Conservation (phyloP, 1,140 invertebrate genomes). For the Popillia japonica region DNA sequence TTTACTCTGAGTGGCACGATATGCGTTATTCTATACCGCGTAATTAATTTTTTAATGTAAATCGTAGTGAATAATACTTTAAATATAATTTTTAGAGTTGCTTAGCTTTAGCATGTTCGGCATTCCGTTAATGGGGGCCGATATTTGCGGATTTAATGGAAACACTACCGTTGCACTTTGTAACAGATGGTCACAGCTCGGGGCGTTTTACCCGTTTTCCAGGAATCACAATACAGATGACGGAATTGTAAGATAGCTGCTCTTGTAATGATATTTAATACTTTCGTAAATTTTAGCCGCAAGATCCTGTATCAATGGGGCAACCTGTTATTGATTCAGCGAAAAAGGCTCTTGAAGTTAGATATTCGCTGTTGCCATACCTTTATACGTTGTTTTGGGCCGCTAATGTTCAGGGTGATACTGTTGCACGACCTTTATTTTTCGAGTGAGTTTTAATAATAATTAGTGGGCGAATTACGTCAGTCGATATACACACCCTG, state of each 20-base stretch:
- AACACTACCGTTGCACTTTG: slow-evolving; percentile 79
- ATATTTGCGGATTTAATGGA: slow-evolving; percentile 89
- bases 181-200: slow-evolving; percentile 83
- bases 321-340: slow-evolving; percentile 71
- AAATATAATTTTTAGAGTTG: slow-evolving; percentile 65
- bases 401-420: slow-evolving; percentile 74
- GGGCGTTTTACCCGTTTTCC: slow-evolving; percentile 88
- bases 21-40: slow-evolving; percentile 70
- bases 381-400: slow-evolving; percentile 83
- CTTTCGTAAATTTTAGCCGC: slow-evolving; percentile 66
- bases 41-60: slow-evolving; percentile 52
- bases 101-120: slow-evolving; percentile 86
- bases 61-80: neutral
- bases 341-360: slow-evolving; percentile 68
- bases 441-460: slow-evolving; percentile 71
- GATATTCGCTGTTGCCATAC: slow-evolving; percentile 83
- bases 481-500: no score
- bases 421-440: slow-evolving; percentile 81
- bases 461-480: no score
- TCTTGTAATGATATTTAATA: neutral
- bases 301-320: slow-evolving; percentile 81
- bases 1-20: slow-evolving; percentile 75
- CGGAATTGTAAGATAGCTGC: slow-evolving; percentile 73
- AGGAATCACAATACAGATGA: slow-evolving; percentile 85
- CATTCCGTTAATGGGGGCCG: slow-evolving; percentile 85